Percentiles rank a stretch among this genome's conserved stretches.
These are phyloP conservation scores for Machimus rusticus DNA, from an alignment of 2,888 invertebrate genomes.

Conservation along the genomic window DNA sequence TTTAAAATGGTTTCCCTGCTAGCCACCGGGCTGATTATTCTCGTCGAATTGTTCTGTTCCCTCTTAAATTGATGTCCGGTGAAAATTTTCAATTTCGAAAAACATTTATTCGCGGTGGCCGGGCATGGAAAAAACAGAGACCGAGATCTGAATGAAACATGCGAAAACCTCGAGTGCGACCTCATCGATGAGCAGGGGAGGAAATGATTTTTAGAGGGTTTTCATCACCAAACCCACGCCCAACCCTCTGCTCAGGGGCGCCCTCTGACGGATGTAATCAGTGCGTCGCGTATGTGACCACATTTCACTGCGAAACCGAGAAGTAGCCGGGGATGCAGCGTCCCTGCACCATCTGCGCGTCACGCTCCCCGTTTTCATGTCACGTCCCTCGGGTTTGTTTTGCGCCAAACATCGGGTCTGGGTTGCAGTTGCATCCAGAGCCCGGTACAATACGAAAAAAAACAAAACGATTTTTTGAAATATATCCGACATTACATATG, in stretches of 20 bases:
- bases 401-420: background rate
- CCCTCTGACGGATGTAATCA: constrained; percentile 1
- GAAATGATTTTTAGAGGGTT: background rate
- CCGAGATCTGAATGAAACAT: background rate
- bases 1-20: background rate
- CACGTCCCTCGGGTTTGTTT: constrained; percentile 30
- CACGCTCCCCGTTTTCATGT: background rate
- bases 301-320: background rate
- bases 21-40: background rate
- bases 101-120: background rate
- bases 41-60: background rate
- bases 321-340: background rate
- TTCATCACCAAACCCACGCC: background rate
- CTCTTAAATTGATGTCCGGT: constrained; percentile 9
- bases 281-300: constrained; percentile 30
- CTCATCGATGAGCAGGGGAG: background rate
- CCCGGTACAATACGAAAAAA: background rate
- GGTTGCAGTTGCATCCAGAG: background rate
- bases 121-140: background rate
- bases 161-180: background rate
- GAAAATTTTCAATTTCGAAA: constrained; percentile 27
- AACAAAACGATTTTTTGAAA: background rate
- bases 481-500: background rate
- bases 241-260: background rate
- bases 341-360: background rate